These are phyloP conservation scores for Phymanthus crucifer DNA, from an alignment of 92 coral and sea anemone species.

Conservation along the genomic window DNA sequence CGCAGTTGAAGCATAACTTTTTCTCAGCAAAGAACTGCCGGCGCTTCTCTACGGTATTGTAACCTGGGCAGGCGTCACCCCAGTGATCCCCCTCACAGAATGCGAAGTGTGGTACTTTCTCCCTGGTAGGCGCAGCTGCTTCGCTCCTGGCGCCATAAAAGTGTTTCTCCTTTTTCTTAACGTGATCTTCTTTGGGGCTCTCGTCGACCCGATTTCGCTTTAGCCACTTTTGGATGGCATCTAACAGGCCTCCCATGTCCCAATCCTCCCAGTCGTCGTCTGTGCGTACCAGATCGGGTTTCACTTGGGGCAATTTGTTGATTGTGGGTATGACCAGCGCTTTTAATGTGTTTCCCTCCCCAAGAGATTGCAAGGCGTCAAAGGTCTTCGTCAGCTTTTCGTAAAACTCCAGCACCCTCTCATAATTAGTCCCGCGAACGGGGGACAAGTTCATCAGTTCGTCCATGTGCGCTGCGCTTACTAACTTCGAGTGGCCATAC, in stretches of 20 bases:
- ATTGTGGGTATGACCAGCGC: conserved; percentile 47
- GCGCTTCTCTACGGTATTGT: conserved; percentile 22
- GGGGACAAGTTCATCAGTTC: conserved; percentile 50
- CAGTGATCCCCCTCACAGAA: too few species aligned
- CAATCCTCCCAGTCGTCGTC: conserved; percentile 64
- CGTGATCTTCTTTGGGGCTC: conserved; percentile 14
- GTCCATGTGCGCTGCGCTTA: conserved; percentile 56
- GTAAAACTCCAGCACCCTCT: conserved; percentile 46
- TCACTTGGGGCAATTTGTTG: conserved; percentile 54
- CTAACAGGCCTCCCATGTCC: conserved; percentile 32
- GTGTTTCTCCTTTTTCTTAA: conserved; percentile 32
- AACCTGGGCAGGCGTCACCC: conserved; percentile 22
- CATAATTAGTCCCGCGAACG: conserved; percentile 43
- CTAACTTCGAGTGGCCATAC: conserved; percentile 54
- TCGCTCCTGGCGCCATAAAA: conserved; percentile 31
- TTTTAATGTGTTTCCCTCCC: conserved; percentile 46
- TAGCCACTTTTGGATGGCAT: conserved; percentile 48
- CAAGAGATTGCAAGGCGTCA: conserved; percentile 46
- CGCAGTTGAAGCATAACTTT: conserved; percentile 1
- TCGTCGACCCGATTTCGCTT: conserved; percentile 31
- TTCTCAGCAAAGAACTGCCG: conserved; percentile 1
- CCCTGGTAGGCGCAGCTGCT: background rate
- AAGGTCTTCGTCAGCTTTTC: conserved; percentile 38
- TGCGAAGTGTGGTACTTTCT: background rate
- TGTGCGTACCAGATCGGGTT: conserved; percentile 51